A percentile compares a stretch with the other conserved stretches of the same genome.
Evolutionary conservation across 2,797 vertebrate species (phyloP).

Genomic region (Hyperoplus lanceolatus): DNA sequence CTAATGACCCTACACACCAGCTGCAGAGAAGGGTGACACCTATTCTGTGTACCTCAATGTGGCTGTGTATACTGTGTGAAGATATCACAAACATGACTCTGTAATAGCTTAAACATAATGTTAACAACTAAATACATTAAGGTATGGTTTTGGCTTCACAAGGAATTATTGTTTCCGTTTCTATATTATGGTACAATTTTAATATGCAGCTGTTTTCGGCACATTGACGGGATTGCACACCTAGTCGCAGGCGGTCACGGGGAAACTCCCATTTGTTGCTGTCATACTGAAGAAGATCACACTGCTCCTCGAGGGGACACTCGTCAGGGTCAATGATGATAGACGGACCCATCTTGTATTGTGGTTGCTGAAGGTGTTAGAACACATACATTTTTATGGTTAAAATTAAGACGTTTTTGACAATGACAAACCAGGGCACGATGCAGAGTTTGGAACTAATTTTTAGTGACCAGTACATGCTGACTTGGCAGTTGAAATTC

Average conservation of each 20-base stretch:
- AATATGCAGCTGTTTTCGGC: background rate
- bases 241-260: slow-evolving; percentile 91
- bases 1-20: slow-evolving; percentile 64
- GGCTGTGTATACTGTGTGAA: background rate
- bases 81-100: background rate
- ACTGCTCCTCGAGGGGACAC: slow-evolving; percentile 93
- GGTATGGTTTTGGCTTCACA: background rate
- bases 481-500: background rate
- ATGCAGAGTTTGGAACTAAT: background rate
- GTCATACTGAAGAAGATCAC: slow-evolving; percentile 93
- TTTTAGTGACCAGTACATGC: slow-evolving; percentile 5
- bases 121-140: background rate
- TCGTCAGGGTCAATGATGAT: slow-evolving; percentile 97
- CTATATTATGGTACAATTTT: background rate
- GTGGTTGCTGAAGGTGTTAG: slow-evolving; percentile 81
- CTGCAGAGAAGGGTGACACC: slow-evolving; percentile 52
- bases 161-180: too few relatives aligned
- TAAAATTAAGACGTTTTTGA: background rate
- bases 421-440: background rate
- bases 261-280: slow-evolving; percentile 97
- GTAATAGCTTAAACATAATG: background rate
- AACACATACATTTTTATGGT: slow-evolving; percentile 9
- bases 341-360: slow-evolving; percentile 94
- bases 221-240: slow-evolving; percentile 67
- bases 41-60: slow-evolving; percentile 21